Conservation (phyloP, 2,113 vertebrate genomes). For the Sorex araneus region DNA sequence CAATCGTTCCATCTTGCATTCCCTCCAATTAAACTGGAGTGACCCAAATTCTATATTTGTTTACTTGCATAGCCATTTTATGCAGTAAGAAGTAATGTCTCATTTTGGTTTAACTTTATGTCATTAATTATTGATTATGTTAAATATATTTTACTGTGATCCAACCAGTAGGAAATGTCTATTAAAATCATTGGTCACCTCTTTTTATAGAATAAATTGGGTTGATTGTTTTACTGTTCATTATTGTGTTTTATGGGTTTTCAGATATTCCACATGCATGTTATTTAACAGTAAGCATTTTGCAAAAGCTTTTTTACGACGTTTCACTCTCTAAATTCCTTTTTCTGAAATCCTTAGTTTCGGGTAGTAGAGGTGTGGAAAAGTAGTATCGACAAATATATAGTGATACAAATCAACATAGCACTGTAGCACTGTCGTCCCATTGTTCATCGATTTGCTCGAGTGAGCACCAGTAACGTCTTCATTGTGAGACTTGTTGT, state of each 20-base stretch:
- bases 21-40: not conserved
- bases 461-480: too few relatives aligned
- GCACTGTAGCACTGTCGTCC: too few relatives aligned
- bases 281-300: conserved; percentile 30
- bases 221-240: conserved; percentile 47
- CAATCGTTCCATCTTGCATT: not conserved
- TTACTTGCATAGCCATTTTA: conserved; percentile 39
- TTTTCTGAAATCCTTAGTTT: not conserved
- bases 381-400: too few relatives aligned
- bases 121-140: not conserved
- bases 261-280: not conserved
- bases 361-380: too few relatives aligned
- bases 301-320: not conserved
- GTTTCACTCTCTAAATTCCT: conserved; percentile 22
- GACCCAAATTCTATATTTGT: conserved; percentile 20
- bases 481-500: too few relatives aligned
- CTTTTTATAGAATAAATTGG: not conserved
- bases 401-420: too few relatives aligned
- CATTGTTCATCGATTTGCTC: too few relatives aligned
- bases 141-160: conserved; percentile 12
- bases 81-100: not conserved
- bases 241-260: not conserved
- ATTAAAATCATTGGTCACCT: conserved; percentile 11
- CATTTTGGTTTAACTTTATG: conserved; percentile 44
- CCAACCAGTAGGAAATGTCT: not conserved